These are phyloP conservation scores for Armadillidium nasatum DNA, from an alignment of 1,140 invertebrate species.

Conservation along the genomic window DNA sequence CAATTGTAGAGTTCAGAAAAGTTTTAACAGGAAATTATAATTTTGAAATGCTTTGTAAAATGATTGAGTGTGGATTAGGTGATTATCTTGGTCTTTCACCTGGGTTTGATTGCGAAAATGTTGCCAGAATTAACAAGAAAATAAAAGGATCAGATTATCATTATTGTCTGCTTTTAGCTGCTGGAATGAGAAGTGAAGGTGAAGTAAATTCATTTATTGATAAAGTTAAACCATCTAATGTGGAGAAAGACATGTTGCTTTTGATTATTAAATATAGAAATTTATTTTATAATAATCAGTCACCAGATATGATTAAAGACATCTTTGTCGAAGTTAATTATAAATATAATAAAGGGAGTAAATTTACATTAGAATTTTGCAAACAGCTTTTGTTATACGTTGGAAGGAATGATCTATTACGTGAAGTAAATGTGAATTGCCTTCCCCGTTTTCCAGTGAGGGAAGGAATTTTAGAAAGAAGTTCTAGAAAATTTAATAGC, in stretches of 20 bases:
- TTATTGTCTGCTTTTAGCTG: slow-evolving; percentile 34
- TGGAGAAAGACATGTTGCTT: slow-evolving; percentile 72
- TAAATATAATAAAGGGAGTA: slow-evolving; percentile 61
- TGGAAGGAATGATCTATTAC: slow-evolving; percentile 59
- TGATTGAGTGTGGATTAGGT: slow-evolving; percentile 68
- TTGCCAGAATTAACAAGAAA: slow-evolving; percentile 59
- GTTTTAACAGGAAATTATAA: slow-evolving; percentile 79
- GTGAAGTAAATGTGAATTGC: slow-evolving; percentile 67
- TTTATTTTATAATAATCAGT: slow-evolving; percentile 50
- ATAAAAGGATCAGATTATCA: slow-evolving; percentile 47
- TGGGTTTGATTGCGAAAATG: slow-evolving; percentile 62
- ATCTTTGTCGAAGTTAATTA: slow-evolving; percentile 53
- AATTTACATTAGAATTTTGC: slow-evolving; percentile 61
- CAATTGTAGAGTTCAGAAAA: slow-evolving; percentile 92
- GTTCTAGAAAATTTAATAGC: slow-evolving; percentile 27
- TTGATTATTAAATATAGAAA: slow-evolving; percentile 70
- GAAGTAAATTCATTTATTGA: slow-evolving; percentile 64
- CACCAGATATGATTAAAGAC: slow-evolving; percentile 54
- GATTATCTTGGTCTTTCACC: slow-evolving; percentile 72
- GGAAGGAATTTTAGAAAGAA: slow-evolving; percentile 52
- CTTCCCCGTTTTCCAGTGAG: slow-evolving; percentile 73
- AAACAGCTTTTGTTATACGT: slow-evolving; percentile 75
- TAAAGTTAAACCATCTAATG: slow-evolving; percentile 78
- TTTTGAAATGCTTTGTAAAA: slow-evolving; percentile 66
- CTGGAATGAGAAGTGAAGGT: slow-evolving; percentile 55